Percentiles rank a stretch among this genome's conserved stretches.
These are phyloP conservation scores for Tenodera sinensis DNA, from an alignment of 2,888 invertebrate species.

Conservation along the genomic window DNA sequence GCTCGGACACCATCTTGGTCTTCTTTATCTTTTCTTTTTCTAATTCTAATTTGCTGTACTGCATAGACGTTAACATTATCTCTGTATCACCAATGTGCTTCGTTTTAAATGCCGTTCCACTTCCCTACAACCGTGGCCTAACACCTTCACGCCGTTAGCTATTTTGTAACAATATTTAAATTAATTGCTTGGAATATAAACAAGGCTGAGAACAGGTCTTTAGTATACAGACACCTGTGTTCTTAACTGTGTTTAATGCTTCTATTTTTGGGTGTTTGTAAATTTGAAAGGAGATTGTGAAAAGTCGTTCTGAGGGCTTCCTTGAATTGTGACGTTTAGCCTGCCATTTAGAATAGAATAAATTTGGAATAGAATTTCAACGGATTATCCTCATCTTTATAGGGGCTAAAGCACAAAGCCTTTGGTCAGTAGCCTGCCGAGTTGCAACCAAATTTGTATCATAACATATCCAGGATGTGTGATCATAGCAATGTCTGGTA, in stretches of 20 bases:
- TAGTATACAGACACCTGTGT: not conserved
- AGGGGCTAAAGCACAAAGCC: no score
- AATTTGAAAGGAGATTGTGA: no score
- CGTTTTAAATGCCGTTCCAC: not conserved
- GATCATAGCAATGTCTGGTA: no score
- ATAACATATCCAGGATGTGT: no score
- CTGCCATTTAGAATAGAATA: no score
- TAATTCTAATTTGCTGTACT: not conserved
- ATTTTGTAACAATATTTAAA: not conserved
- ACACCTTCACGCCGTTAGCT: not conserved
- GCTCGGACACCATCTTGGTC: not conserved
- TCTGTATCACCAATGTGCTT: not conserved
- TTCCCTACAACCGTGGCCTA: not conserved
- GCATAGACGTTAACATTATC: not conserved
- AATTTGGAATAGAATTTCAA: no score
- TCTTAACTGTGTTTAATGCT: not conserved
- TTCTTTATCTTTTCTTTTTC: not conserved
- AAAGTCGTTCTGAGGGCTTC: no score
- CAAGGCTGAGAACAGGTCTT: not conserved
- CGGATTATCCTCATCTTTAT: no score
- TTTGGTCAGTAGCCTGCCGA: no score
- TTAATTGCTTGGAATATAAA: not conserved
- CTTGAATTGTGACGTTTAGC: no score
- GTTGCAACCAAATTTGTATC: no score
- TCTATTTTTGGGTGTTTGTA: no score